Conservation (phyloP, 2,113 vertebrate genomes). For the Terrapene triunguis region DNA sequence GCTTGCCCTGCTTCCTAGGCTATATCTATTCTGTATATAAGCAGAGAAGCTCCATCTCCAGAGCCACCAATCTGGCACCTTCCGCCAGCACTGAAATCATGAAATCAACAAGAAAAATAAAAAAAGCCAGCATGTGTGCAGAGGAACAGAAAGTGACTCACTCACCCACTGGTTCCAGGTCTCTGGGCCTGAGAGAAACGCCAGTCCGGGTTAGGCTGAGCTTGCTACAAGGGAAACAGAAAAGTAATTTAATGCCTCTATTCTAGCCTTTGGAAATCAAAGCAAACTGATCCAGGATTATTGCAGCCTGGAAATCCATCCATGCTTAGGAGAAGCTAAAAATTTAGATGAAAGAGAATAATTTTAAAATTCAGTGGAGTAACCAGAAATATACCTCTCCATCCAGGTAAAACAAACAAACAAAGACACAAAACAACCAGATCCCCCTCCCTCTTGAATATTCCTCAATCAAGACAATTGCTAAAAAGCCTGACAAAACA, state of each 20-base stretch:
- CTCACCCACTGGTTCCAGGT: constrained; percentile 98
- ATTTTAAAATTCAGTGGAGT: background rate
- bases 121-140: background rate
- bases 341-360: background rate
- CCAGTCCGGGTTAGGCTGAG: constrained; percentile 96
- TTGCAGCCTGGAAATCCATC: background rate
- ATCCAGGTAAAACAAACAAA: constrained; percentile 50
- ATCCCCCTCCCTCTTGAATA: background rate
- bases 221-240: constrained; percentile 90
- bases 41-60: background rate
- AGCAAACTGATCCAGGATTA: background rate
- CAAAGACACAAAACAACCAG: background rate
- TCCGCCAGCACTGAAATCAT: background rate
- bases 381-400: background rate
- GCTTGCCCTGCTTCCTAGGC: background rate
- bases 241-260: constrained; percentile 71
- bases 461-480: constrained; percentile 45
- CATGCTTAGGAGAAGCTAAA: background rate
- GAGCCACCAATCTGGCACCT: background rate
- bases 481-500: constrained; percentile 53
- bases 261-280: constrained; percentile 10
- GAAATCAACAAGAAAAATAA: background rate
- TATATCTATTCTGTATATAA: background rate
- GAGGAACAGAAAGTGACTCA: constrained; percentile 55
- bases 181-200: constrained; percentile 97